phyloP scores from a whole-genome alignment of 2,888 invertebrate species.

The Nephrotoma flavescens region DNA sequence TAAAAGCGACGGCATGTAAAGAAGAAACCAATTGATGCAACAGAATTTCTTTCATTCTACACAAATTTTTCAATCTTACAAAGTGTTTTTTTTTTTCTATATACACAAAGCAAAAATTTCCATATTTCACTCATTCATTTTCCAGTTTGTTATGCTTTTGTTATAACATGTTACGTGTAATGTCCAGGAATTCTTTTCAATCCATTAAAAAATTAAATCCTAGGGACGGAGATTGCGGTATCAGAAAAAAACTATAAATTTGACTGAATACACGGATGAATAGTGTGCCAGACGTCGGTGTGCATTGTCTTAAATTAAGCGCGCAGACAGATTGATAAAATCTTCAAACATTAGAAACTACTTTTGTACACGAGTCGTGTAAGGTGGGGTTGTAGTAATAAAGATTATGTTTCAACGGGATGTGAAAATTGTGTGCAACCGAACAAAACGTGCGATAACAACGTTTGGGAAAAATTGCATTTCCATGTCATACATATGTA shows the following conservation, averaged over 20 bases:
- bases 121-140: background rate
- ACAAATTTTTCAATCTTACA: background rate
- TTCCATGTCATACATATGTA: background rate
- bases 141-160: background rate
- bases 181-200: background rate
- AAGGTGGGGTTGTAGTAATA: background rate
- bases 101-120: background rate
- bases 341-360: background rate
- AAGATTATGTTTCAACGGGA: background rate
- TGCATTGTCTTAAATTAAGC: background rate
- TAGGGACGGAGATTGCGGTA: background rate
- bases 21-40: background rate
- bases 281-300: background rate
- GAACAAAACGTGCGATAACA: background rate
- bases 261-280: background rate
- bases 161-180: background rate
- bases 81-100: background rate
- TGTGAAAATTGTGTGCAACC: background rate
- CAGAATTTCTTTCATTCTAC: background rate
- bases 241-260: background rate
- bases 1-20: background rate
- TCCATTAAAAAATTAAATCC: background rate
- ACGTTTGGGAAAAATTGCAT: background rate
- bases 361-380: background rate
- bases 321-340: background rate